Evolutionary conservation across 2,888 invertebrate genomes (phyloP), one percentile per base, ranked within the genome.

Genomic region (Orthonychiurus folsomi): DNA sequence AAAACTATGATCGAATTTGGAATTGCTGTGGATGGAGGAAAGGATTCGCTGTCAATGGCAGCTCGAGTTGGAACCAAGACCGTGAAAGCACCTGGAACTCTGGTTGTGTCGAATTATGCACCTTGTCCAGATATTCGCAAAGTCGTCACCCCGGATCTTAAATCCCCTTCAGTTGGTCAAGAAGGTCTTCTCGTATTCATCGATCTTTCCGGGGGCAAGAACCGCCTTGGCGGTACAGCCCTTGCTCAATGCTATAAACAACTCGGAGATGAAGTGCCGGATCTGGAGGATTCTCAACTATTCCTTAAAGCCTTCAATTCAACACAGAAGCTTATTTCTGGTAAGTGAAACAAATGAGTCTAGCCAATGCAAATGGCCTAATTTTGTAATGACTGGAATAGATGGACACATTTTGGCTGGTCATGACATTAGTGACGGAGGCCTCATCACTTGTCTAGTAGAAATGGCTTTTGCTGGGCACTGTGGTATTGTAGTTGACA

Each of bases 381-480:
- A 61, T n/a, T 50, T 61, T n/a, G n/a, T 60, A n/a, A 47, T 54
- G 25, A 21, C 47, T 9, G n/a, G n/a, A n/a, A 56, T 75, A 87
- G 86, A 85, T 70, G 81, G 81, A 2, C 83, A 84, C 75, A 77
- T 92, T 12, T 76, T 87, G 47, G 82, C 95, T 3, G 95, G 96
- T 0, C 97, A 99, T 76, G 97, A 99, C 77, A 82, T 97, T 3
- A 96, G 95, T 76, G 97, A 97, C 79, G 97, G 99, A 24, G 97
- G 99, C 28, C 80, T 97, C 37, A 81, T 97, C 52, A 89, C 89
- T 0, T 89, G 92, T 72, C 77, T 92, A 0, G 76, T 97, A 63
- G 97, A 99, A 80, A 96, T 97, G 95, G 88, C 89, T n/a, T 91
- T 97, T 75, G 93, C 86, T 62, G 95, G 96, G 48, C 80, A 94